phyloP scores from a whole-genome alignment of 2,113 vertebrate genomes.

The Podarcis cretensis region DNA sequence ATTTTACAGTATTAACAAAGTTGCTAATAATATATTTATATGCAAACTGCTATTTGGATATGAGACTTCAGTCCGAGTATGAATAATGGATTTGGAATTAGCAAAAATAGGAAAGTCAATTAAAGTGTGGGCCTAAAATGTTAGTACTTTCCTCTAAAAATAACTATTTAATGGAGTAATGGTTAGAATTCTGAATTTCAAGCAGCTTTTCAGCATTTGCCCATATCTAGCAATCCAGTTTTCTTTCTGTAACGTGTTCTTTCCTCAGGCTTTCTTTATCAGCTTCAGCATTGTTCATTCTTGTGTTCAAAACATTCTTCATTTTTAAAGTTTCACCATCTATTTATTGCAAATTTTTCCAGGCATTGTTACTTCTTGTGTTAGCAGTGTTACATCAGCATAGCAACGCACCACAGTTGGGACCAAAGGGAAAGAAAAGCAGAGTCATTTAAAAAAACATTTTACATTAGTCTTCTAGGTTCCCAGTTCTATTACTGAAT shows the following conservation, averaged over 20 bases:
- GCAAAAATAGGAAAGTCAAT: background rate
- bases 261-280: background rate
- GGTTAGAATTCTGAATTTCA: background rate
- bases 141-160: background rate
- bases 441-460: background rate
- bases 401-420: conserved; percentile 25
- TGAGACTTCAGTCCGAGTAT: background rate
- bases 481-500: background rate
- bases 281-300: background rate
- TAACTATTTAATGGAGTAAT: background rate
- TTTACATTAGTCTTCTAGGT: background rate
- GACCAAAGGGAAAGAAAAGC: background rate
- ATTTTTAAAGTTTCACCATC: conserved; percentile 4
- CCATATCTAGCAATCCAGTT: background rate
- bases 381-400: conserved; percentile 33
- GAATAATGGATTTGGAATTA: background rate
- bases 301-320: background rate
- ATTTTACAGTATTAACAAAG: background rate
- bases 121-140: background rate
- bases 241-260: background rate
- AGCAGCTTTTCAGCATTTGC: background rate
- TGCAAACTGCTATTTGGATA: background rate
- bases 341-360: conserved; percentile 5
- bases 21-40: background rate
- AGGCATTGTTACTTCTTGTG: conserved; percentile 27